These are phyloP conservation scores for Pipistrellus kuhlii DNA, from an alignment of 2,797 vertebrate species.

Conservation along the genomic window DNA sequence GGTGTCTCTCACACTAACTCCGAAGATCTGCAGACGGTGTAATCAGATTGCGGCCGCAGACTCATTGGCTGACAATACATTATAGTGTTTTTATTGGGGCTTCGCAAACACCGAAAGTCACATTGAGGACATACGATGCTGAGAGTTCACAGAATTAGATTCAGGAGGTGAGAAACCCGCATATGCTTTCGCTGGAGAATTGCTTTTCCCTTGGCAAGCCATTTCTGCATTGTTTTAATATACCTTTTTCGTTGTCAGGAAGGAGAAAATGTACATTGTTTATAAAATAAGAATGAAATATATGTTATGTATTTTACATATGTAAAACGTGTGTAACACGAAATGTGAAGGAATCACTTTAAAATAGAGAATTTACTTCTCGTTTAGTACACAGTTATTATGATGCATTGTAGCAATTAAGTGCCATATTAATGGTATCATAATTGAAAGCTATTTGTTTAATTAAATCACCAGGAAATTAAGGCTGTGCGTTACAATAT, in stretches of 20 bases:
- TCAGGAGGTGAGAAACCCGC: constrained; percentile 62
- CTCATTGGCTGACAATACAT: constrained; percentile 80
- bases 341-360: neutral
- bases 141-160: constrained; percentile 63
- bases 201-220: neutral
- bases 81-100: constrained; percentile 80
- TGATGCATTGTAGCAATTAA: constrained; percentile 31
- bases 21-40: constrained; percentile 85
- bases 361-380: neutral
- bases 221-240: neutral
- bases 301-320: neutral
- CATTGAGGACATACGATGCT: constrained; percentile 69
- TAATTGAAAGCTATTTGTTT: constrained; percentile 51
- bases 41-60: constrained; percentile 84
- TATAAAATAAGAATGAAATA: neutral
- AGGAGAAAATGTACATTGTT: neutral
- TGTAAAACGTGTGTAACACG: neutral
- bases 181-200: constrained; percentile 18
- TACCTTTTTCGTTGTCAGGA: neutral
- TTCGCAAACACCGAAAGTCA: constrained; percentile 80
- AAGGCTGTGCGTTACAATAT: neutral
- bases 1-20: constrained; percentile 84
- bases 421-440: constrained; percentile 47
- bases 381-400: constrained; percentile 34
- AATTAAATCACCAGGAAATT: constrained; percentile 64